Conservation (phyloP, 2,797 vertebrate genomes). For the Ctenopoma multispine region DNA sequence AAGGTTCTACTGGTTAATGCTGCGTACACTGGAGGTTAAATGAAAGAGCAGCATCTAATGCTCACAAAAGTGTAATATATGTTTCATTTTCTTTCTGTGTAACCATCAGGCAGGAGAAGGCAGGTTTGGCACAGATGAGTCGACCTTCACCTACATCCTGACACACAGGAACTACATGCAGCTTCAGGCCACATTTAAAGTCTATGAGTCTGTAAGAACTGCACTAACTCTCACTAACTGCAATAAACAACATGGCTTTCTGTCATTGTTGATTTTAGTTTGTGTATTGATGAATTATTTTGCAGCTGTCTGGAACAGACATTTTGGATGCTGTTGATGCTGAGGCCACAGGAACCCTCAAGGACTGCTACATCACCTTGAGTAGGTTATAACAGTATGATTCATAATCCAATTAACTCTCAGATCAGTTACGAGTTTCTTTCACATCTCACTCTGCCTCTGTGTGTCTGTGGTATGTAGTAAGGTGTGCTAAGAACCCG, state of each 20-base stretch:
- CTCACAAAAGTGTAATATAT: neutral
- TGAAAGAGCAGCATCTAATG: neutral
- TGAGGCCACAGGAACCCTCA: conserved; percentile 84
- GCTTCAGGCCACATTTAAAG: conserved; percentile 93
- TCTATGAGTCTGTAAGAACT: conserved; percentile 89
- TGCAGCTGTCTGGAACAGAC: conserved; percentile 85
- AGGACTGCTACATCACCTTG: conserved; percentile 85
- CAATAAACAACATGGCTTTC: neutral
- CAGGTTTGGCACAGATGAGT: conserved; percentile 94
- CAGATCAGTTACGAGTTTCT: neutral
- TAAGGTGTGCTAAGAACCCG: conserved; percentile 87
- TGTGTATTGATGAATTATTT: neutral
- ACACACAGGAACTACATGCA: conserved; percentile 93
- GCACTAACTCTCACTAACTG: too few relatives aligned
- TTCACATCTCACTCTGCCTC: conserved; percentile 6
- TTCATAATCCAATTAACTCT: neutral
- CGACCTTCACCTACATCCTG: conserved; percentile 91
- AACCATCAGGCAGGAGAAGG: conserved; percentile 91
- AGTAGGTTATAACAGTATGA: conserved; percentile 56
- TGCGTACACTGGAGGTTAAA: neutral
- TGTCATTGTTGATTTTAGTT: neutral
- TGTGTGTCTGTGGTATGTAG: conserved; percentile 59
- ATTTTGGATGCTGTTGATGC: conserved; percentile 84
- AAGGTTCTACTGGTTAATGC: too few relatives aligned
- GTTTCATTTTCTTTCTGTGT: neutral